These are phyloP conservation scores for Prolemur simus DNA, from an alignment of 2,113 vertebrate genomes.

Conservation along the genomic window DNA sequence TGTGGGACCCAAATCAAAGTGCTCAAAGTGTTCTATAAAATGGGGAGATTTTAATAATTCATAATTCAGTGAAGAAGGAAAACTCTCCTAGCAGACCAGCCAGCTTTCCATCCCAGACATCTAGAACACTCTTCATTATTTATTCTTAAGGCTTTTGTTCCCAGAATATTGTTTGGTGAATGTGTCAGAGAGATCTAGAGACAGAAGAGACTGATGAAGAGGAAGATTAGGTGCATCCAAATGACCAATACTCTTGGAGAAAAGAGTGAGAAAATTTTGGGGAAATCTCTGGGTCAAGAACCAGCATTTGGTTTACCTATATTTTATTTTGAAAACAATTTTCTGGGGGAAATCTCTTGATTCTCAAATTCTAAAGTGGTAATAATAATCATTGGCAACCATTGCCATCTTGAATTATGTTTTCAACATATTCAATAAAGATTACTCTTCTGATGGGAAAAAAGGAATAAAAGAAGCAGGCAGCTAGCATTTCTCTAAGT, in stretches of 20 bases:
- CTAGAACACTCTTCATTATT: not conserved
- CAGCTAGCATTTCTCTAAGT: conserved; percentile 19
- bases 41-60: not conserved
- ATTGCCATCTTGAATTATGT: not conserved
- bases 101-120: not conserved
- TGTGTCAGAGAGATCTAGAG: not conserved
- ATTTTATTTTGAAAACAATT: conserved; percentile 46
- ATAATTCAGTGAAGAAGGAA: not conserved
- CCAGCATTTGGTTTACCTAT: not conserved
- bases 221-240: not conserved
- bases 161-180: not conserved
- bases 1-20: not conserved
- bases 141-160: not conserved
- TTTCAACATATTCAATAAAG: conserved; percentile 50
- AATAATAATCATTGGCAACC: not conserved
- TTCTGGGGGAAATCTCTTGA: not conserved
- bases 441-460: not conserved
- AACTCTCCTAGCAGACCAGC: not conserved
- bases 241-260: not conserved
- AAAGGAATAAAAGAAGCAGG: not conserved
- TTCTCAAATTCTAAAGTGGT: conserved; percentile 38
- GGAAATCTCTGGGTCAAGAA: conserved; percentile 4
- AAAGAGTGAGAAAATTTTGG: not conserved
- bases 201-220: not conserved
- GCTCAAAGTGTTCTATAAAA: not conserved